These are phyloP conservation scores for Noctua pronuba DNA, from an alignment of 2,888 invertebrate species.

Conservation along the genomic window DNA sequence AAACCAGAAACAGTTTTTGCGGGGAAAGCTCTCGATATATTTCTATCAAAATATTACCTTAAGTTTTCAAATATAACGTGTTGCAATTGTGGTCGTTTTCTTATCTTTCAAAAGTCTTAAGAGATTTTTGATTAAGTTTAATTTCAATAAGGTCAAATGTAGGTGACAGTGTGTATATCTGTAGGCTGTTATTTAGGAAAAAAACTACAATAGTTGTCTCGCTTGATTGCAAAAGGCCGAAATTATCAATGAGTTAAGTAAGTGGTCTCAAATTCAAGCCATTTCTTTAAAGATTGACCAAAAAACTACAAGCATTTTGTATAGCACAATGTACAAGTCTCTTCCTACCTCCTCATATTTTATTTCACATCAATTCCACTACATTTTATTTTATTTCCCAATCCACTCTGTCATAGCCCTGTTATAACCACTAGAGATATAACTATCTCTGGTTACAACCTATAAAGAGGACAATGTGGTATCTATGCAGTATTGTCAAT, in stretches of 20 bases:
- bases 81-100: neutral
- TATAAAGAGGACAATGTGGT: slow-evolving; percentile 56
- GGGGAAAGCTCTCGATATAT: too few relatives aligned
- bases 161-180: neutral
- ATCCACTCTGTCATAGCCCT: slow-evolving; percentile 41
- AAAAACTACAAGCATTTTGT: too few relatives aligned
- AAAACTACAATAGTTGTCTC: too few relatives aligned
- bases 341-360: slow-evolving; percentile 5
- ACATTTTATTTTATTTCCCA: slow-evolving; percentile 55
- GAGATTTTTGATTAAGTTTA: neutral
- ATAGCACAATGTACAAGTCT: too few relatives aligned
- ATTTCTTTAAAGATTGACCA: too few relatives aligned
- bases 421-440: slow-evolving; percentile 16
- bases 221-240: too few relatives aligned
- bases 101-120: neutral
- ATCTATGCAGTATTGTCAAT: slow-evolving; percentile 42
- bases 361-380: slow-evolving; percentile 34
- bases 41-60: neutral
- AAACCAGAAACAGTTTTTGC: neutral
- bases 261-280: too few relatives aligned
- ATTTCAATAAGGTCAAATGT: neutral
- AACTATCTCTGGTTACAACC: slow-evolving; percentile 20
- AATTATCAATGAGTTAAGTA: too few relatives aligned
- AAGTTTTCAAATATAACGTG: neutral
- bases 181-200: neutral